phyloP scores from a whole-genome alignment of 1,140 invertebrate species.

The Eueides isabella region DNA sequence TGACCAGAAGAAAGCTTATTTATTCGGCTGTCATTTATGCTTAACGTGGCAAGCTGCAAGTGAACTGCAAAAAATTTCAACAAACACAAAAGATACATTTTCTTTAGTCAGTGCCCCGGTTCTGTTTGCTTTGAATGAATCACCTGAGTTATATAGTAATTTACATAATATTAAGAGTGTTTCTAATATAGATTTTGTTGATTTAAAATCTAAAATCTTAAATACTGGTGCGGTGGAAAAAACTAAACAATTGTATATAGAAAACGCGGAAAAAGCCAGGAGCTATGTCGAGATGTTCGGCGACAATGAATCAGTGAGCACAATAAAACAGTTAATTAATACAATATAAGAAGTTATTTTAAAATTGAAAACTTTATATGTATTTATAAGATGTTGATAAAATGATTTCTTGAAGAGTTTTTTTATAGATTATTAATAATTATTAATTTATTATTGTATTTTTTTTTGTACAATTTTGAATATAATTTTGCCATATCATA shows the following conservation, averaged over 20 bases:
- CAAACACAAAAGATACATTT: constrained; percentile 82
- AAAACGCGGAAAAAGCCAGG: constrained; percentile 64
- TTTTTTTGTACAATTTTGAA: neutral
- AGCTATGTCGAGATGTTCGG: constrained; percentile 65
- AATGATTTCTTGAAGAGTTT: neutral
- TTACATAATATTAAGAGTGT: constrained; percentile 85
- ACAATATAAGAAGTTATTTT: constrained; percentile 43
- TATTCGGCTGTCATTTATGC: constrained; percentile 93
- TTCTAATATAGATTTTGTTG: constrained; percentile 85
- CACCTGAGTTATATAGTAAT: constrained; percentile 84
- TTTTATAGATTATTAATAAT: neutral
- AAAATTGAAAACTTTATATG: neutral
- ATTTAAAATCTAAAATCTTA: constrained; percentile 56
- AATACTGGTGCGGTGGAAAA: constrained; percentile 66
- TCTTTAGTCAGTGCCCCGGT: constrained; percentile 88
- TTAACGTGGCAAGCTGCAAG: constrained; percentile 90
- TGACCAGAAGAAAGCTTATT: constrained; percentile 87
- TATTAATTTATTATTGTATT: neutral
- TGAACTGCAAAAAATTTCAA: constrained; percentile 80
- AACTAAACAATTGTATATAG: constrained; percentile 57
- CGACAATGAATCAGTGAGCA: constrained; percentile 57
- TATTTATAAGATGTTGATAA: neutral
- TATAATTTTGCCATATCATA: neutral
- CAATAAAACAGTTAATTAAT: constrained; percentile 68
- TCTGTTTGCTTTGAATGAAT: constrained; percentile 89